Evolutionary conservation across 2,113 vertebrate genomes (phyloP).

Genomic region (Colistium nudipinnis): DNA sequence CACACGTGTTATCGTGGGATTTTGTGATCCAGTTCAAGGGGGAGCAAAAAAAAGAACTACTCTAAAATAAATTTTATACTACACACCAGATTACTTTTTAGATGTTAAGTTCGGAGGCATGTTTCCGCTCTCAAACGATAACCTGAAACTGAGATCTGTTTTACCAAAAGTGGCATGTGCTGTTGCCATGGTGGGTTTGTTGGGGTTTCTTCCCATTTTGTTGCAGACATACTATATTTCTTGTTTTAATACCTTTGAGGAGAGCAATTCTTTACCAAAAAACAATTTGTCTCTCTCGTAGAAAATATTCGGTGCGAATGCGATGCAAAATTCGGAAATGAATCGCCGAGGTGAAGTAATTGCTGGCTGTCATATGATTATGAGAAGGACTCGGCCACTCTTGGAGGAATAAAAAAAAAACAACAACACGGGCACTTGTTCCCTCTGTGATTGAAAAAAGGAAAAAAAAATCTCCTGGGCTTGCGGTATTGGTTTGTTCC

Average conservation of each 20-base stretch:
- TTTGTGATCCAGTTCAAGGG: too few species aligned
- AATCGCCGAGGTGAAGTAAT: not conserved
- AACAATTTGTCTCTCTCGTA: too few species aligned
- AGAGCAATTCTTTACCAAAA: too few species aligned
- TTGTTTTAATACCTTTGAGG: too few species aligned
- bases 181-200: constrained; percentile 8
- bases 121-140: not conserved
- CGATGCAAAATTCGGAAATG: not conserved
- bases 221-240: constrained; percentile 10
- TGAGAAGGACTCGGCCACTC: not conserved
- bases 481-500: constrained; percentile 63
- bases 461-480: constrained; percentile 19
- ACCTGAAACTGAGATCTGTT: not conserved
- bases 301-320: not conserved
- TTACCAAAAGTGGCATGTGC: not conserved
- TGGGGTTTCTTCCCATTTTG: too few species aligned
- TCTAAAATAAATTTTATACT: too few species aligned
- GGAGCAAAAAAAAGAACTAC: too few species aligned
- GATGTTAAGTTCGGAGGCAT: too few species aligned
- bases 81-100: too few species aligned
- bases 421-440: not conserved
- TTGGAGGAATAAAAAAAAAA: too few species aligned
- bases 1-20: too few species aligned
- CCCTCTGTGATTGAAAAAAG: constrained; percentile 35
- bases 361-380: not conserved